Evolutionary conservation across 2,797 vertebrate species (phyloP), one percentile per base, ranked within the genome.

Genomic region (Iguana delicatissima): DNA sequence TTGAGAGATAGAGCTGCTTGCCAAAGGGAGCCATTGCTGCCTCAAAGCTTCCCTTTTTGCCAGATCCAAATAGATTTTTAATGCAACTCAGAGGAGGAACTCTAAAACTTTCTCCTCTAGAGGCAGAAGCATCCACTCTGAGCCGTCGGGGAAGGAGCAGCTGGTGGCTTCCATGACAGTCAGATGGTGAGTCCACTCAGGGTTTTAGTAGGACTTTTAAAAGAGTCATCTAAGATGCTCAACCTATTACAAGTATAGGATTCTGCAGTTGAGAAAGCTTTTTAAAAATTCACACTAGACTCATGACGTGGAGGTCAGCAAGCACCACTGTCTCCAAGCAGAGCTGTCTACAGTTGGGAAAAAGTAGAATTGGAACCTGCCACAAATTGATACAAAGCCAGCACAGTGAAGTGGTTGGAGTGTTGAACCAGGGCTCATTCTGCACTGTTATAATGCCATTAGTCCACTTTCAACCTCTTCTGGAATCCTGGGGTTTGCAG

Each of bases 1-100:
- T 57, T 88, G 42, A 62, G 0, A 0, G 89, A 46, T 46, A 82
- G 5, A 50, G 2, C 22, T 50, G n/a, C 82, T 67, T 64, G 80
- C 69, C 84, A 90, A 86, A 35, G 52, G 32, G 32, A 76, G 20
- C n/a, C 85, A 74, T 38, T 20, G 55, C 72, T 59, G 72, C 69
- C 20, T 74, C 84, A 74, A 86, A 74, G 69, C n/a, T 35, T 59
- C 24, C 52, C 22, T 59, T 26, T 85, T 85, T 59, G 72, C 85
- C 72, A 86, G 72, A 67, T 50, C 76, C 57, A 87, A 67, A 72
- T 22, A 87, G 35, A 42, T 42, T 64, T 87, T 79, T n/a, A 87
- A 10, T 10, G 9, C 35, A 80, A 50, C 38, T 77, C 16, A 42
- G 38, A 46, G 50, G 24, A 20, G 57, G 18, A 24, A 62, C 86